Evolutionary conservation across 2,797 vertebrate genomes (phyloP), one percentile per base, ranked within the genome.

Genomic region (Clarias fuscus): DNA sequence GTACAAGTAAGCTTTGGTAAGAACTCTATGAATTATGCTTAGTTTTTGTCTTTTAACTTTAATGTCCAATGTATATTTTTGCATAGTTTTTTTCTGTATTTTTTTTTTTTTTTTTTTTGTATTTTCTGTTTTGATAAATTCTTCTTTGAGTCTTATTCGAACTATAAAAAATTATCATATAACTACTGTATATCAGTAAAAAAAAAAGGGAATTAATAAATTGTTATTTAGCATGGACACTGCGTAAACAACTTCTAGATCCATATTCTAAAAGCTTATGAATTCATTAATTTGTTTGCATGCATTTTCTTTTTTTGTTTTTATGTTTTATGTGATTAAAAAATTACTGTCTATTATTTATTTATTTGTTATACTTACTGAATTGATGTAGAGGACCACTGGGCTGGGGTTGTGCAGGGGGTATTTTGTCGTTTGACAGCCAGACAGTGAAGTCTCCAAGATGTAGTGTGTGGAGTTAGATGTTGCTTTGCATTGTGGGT

Each of bases 401-500:
- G 93, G 90, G 89, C 93, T 90, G 2, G 92, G 91, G 0, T 86
- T 90, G 0, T 86, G 90, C 86, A 93, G 86, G 71, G 93, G 91
- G 86, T 88, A 93, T 6, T 91, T 62, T 27, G 88, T 89, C 90
- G 98, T 99, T 33, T 95, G 93, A 13, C 98, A 99, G 81, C 96
- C 96, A 37, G 91, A 93, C 90, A 96, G 94, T 0, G 95, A 90
- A 15, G 97, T 98, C 87, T 98, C 96, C 94, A 99, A 91, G n/a
- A 96, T 96, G 94, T 98, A 99, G 94, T 99, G 98, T 84, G 98
- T 99, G 86, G 91, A 93, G 80, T 99, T 99, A 90, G 93, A 95
- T 78, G 90, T 95, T 85, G 98, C 98, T 93, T 95, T 97, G 94
- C 98, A 99, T 65, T 93, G 90, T 87, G 95, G 96, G 94, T 99